Percentiles rank a stretch among this genome's conserved stretches.
Evolutionary conservation across 2,797 vertebrate genomes (phyloP).

Genomic region (Adelosebastes latens): DNA sequence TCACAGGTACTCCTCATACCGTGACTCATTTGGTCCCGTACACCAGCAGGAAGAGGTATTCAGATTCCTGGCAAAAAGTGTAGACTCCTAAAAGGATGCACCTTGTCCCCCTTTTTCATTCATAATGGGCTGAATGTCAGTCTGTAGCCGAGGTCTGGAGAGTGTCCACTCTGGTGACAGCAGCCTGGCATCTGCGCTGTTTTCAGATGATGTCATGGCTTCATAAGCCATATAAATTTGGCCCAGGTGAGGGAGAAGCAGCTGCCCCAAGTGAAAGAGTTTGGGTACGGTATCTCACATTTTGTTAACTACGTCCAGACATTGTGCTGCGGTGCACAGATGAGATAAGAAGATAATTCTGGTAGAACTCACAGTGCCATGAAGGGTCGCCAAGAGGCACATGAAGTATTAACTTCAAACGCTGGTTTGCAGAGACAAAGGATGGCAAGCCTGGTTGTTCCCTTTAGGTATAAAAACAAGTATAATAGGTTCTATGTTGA

Average conservation of each 20-base stretch:
- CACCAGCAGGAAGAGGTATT: slow-evolving; percentile 1
- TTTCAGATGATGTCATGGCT: slow-evolving; percentile 25
- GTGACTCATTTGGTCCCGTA: slow-evolving; percentile 38
- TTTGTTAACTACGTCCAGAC: background rate
- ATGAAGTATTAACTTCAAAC: background rate
- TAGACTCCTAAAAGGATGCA: slow-evolving; percentile 28
- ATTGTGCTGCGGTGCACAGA: background rate
- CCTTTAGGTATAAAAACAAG: background rate
- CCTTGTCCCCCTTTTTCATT: slow-evolving; percentile 18
- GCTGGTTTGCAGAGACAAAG: background rate
- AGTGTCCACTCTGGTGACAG: slow-evolving; percentile 18
- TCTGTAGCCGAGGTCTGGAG: background rate
- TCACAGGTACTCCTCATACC: slow-evolving; percentile 28
- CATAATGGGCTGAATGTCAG: slow-evolving; percentile 5
- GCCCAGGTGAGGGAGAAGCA: slow-evolving; percentile 2
- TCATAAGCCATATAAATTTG: background rate
- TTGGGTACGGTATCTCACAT: background rate
- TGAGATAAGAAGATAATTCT: background rate
- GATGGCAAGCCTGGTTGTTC: background rate
- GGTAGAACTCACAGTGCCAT: background rate
- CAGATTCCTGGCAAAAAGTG: slow-evolving; percentile 10
- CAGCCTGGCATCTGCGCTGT: slow-evolving; percentile 10
- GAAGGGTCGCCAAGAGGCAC: background rate
- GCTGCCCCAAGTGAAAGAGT: background rate
- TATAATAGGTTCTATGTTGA: background rate